These are phyloP conservation scores for Zaprionus kolodkinae DNA, from an alignment of 1,140 invertebrate genomes.

Conservation along the genomic window DNA sequence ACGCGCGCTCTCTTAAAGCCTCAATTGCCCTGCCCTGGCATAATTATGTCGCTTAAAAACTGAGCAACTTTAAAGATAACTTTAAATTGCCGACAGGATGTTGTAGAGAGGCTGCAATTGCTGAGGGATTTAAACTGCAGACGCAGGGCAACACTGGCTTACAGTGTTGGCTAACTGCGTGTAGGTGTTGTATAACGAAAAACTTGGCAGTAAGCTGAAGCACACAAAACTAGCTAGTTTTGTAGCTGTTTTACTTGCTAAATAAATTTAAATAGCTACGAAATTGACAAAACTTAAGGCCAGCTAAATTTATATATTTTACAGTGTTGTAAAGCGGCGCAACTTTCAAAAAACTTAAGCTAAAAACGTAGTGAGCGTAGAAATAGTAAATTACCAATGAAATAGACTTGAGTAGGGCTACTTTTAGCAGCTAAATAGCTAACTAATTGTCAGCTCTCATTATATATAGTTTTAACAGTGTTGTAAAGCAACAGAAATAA, in stretches of 20 bases:
- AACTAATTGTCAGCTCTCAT: too few species aligned
- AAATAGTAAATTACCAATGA: too few species aligned
- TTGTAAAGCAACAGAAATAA: background rate
- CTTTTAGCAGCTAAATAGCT: too few species aligned
- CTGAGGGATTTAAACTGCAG: background rate
- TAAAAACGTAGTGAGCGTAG: too few species aligned
- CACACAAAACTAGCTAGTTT: too few species aligned
- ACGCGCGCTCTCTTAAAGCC: slow-evolving; percentile 31
- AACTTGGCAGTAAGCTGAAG: too few species aligned
- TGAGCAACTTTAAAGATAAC: slow-evolving; percentile 54
- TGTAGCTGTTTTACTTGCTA: background rate
- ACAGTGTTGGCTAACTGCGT: too few species aligned
- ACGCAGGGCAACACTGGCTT: background rate
- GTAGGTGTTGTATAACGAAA: background rate
- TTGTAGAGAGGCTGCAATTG: background rate
- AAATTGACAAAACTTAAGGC: background rate
- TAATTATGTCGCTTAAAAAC: slow-evolving; percentile 50
- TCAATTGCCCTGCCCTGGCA: slow-evolving; percentile 40
- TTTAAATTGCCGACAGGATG: too few species aligned
- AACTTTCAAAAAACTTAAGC: too few species aligned
- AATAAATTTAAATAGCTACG: background rate
- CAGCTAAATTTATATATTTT: background rate
- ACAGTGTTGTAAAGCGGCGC: background rate
- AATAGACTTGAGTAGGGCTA: too few species aligned
- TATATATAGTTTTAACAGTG: background rate